phyloP scores from a whole-genome alignment of 1,140 invertebrate genomes.

The Drosophila trapezifrons region DNA sequence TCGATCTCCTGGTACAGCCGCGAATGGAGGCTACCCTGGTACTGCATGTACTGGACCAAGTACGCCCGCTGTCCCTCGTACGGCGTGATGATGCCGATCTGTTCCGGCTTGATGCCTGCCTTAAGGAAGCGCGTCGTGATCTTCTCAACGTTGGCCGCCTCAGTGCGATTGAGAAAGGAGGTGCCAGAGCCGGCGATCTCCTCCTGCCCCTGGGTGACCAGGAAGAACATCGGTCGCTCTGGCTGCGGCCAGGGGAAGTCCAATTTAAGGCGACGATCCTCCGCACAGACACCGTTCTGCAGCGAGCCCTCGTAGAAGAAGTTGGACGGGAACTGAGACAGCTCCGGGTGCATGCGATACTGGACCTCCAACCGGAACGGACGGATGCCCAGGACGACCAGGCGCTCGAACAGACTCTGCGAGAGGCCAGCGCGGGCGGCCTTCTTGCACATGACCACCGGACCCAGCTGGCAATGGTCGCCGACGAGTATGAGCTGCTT shows the following conservation, averaged over 20 bases:
- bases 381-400: constrained; percentile 97
- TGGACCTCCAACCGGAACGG: constrained; percentile 98
- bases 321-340: constrained; percentile 99
- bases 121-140: constrained; percentile 96
- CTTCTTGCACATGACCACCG: constrained; percentile 99
- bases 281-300: constrained; percentile 99
- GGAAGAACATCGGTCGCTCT: constrained; percentile 99
- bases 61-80: constrained; percentile 99
- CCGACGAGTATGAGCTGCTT: constrained; percentile 98
- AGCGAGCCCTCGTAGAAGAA: constrained; percentile 99
- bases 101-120: constrained; percentile 97
- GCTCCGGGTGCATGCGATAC: constrained; percentile 99
- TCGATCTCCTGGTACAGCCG: constrained; percentile 99
- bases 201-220: constrained; percentile 98
- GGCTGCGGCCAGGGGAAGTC: constrained; percentile 99
- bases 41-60: constrained; percentile 99
- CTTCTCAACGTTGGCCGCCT: constrained; percentile 99
- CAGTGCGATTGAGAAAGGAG: constrained; percentile 98
- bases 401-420: constrained; percentile 98
- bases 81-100: constrained; percentile 99
- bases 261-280: constrained; percentile 95
- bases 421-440: constrained; percentile 98
- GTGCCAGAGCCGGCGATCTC: constrained; percentile 99
- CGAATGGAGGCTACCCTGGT: constrained; percentile 97
- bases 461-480: constrained; percentile 99